These are phyloP conservation scores for Meganola albula DNA, from an alignment of 2,888 invertebrate genomes.

Conservation along the genomic window DNA sequence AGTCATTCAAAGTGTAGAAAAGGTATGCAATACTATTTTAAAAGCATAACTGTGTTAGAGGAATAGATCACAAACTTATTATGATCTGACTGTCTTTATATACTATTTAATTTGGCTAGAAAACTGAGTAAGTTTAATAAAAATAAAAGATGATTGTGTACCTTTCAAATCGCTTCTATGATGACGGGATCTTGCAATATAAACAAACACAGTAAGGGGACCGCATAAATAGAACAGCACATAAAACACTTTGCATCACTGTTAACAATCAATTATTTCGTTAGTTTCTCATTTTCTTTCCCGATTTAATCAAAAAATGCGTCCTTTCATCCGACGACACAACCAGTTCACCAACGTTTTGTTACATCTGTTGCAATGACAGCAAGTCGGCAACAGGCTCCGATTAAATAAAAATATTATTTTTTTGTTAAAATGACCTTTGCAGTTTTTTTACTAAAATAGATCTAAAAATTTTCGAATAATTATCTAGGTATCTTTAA, in stretches of 20 bases:
- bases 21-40: too few relatives aligned
- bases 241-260: slow-evolving; percentile 9
- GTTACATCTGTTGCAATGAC: slow-evolving; percentile 3
- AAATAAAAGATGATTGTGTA: slow-evolving; percentile 30
- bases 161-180: slow-evolving; percentile 31
- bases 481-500: too few relatives aligned
- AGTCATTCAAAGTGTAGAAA: too few relatives aligned
- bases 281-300: slow-evolving; percentile 20
- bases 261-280: slow-evolving; percentile 11
- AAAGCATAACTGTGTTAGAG: too few relatives aligned
- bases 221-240: slow-evolving; percentile 12
- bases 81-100: too few relatives aligned
- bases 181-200: slow-evolving; percentile 31
- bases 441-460: too few relatives aligned
- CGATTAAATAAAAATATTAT: too few relatives aligned
- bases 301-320: slow-evolving; percentile 15
- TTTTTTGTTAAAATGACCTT: too few relatives aligned
- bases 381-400: neutral
- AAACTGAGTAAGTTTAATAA: slow-evolving; percentile 18
- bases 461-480: too few relatives aligned
- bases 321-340: slow-evolving; percentile 19
- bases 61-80: too few relatives aligned
- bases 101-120: too few relatives aligned
- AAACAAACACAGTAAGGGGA: slow-evolving; percentile 19
- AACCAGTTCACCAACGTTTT: slow-evolving; percentile 21